These are phyloP conservation scores for Zele albiditarsus DNA, from an alignment of 2,888 invertebrate genomes.

Conservation along the genomic window DNA sequence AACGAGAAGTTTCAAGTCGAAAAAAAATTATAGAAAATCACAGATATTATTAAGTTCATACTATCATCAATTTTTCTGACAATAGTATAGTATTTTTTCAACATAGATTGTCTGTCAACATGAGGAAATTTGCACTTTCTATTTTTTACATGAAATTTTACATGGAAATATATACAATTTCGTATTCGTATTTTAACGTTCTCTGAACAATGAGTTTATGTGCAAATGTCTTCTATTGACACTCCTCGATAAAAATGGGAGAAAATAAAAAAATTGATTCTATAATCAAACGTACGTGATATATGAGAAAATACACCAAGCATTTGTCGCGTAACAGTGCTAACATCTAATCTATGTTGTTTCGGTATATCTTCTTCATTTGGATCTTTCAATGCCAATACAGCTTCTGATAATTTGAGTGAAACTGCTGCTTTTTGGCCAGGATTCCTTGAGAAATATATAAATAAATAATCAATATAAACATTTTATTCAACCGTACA, in stretches of 20 bases:
- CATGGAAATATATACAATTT: too few relatives aligned
- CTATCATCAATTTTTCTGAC: too few relatives aligned
- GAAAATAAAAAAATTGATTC: neutral
- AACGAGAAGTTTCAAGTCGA: too few relatives aligned
- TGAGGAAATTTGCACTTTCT: too few relatives aligned
- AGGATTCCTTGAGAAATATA: conserved; percentile 72
- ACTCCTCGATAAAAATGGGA: conserved; percentile 23
- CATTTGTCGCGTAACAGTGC: conserved; percentile 92
- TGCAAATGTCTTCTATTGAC: too few relatives aligned
- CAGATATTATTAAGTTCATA: too few relatives aligned
- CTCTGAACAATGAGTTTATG: too few relatives aligned
- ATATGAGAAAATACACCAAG: conserved; percentile 94
- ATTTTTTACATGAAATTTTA: too few relatives aligned
- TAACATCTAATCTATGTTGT: conserved; percentile 93
- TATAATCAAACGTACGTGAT: conserved; percentile 74
- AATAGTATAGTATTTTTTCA: too few relatives aligned
- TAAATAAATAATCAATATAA: conserved; percentile 17
- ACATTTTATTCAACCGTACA: neutral
- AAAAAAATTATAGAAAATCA: too few relatives aligned
- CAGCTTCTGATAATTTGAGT: conserved; percentile 86
- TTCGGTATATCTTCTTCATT: conserved; percentile 90
- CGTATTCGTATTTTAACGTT: too few relatives aligned
- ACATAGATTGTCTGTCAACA: too few relatives aligned
- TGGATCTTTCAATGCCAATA: conserved; percentile 84
- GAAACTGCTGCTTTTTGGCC: conserved; percentile 92